Base-by-base conservation (phyloP, 2,797 vertebrate species). In the Furcifer pardalis region DNA sequence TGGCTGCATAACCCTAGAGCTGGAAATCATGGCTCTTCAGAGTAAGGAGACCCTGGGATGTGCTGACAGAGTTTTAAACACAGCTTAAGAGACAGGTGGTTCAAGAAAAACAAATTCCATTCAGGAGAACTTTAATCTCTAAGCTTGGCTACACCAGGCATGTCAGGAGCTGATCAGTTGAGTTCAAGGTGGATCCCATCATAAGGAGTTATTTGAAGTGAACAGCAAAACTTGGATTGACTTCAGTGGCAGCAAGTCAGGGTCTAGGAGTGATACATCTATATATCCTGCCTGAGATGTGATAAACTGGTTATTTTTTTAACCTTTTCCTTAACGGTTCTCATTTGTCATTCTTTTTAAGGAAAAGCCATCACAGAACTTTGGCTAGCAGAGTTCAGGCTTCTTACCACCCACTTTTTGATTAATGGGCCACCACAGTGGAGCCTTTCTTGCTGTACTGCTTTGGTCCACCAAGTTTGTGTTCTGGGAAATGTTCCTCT, bases 401-500 rank as follows among this genome's bases (percentile, higher is more conserved):
- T 66, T 89, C 87, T 63, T 89, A 35, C 81, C 85, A 91, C 82
- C 35, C 80, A 89, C 84, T 77, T 89, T 71, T 85, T 93, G 90
- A 52, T 88, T 86, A 92, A 93, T 79, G 84, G 77, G 44, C 72
- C 84, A 83, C 85, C 81, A 69, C 85, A 32, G 87, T 72, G 79
- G 13, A n/a, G 88, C 79, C 76, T 91, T 91, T 82, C 90, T 90
- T 82, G 87, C 69, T 65, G 76, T 79, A 63, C 84, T 85, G 86
- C 79, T 81, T 74, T 8, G 77, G 40, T 32, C 85, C 73, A 83
- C 49, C 92, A 76, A 87, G 60, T 46, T 79, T 56, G 89, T 91
- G 25, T 92, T 94, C 94, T 87, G n/a, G 91, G 85, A 82, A 92
- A 92, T 92, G 52, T 21, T 56, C 19, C 5, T 15, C 52, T 56